Percentiles rank a stretch among this genome's conserved stretches.
Conservation (phyloP, 53 echinoderm and acorn worm genomes). For the Echinometra lucunter region DNA sequence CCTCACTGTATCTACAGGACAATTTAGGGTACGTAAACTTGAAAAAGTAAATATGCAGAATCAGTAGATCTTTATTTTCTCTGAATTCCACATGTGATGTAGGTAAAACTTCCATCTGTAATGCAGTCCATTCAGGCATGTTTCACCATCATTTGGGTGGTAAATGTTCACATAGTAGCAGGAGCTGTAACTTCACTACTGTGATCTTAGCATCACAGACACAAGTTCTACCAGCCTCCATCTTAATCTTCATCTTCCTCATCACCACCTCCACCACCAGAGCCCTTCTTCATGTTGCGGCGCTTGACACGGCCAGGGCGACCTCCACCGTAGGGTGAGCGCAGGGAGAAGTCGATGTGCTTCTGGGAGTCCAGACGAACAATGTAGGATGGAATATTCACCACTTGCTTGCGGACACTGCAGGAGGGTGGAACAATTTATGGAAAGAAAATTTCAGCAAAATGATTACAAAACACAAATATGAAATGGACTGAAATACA, state of each 20-base stretch:
- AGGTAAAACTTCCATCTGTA: background rate
- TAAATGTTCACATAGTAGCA: background rate
- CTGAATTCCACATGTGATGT: background rate
- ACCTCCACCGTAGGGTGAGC: constrained; percentile 97
- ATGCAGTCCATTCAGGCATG: background rate
- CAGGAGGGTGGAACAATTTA: background rate
- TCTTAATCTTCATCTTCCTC: constrained; percentile 89
- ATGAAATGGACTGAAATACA: background rate
- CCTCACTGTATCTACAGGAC: too few species aligned
- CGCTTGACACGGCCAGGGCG: constrained; percentile 98
- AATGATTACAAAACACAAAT: background rate
- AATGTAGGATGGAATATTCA: constrained; percentile 98
- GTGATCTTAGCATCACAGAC: background rate
- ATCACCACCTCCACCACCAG: constrained; percentile 81
- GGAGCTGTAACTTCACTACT: background rate
- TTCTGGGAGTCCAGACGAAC: constrained; percentile 99
- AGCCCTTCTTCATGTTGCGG: constrained; percentile 90
- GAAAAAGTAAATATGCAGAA: background rate
- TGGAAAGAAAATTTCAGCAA: background rate
- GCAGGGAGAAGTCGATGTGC: constrained; percentile 99
- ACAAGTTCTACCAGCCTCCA: constrained; percentile 44
- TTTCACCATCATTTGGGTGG: background rate
- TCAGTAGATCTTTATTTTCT: constrained; percentile 21
- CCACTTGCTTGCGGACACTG: constrained; percentile 98
- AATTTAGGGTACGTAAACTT: too few species aligned